These are phyloP conservation scores for Recurvirostra avosetta DNA, from an alignment of 2,113 vertebrate species.

Conservation along the genomic window DNA sequence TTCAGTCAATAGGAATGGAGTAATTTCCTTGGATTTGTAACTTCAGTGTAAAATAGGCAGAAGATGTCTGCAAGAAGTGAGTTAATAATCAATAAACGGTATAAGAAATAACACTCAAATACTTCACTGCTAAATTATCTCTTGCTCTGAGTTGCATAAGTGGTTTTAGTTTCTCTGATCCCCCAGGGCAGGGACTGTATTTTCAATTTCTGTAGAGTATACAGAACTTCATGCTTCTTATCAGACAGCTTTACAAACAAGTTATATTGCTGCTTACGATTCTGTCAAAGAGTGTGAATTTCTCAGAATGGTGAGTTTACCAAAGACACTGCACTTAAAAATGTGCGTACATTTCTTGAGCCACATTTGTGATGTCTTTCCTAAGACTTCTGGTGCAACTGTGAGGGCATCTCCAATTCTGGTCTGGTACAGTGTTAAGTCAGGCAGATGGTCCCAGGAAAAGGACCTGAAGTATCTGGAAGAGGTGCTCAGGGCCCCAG, in stretches of 20 bases:
- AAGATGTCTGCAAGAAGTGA: background rate
- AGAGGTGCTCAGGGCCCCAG: background rate
- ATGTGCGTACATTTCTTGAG: background rate
- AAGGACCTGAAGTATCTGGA: background rate
- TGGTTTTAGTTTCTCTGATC: background rate
- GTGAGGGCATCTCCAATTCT: background rate
- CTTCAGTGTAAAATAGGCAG: background rate
- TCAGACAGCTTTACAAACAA: constrained; percentile 19
- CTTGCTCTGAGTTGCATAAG: background rate
- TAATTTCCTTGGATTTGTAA: background rate
- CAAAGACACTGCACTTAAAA: background rate
- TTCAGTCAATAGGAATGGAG: background rate
- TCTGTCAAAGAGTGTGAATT: background rate
- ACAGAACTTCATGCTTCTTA: background rate
- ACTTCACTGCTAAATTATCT: background rate
- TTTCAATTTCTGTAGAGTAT: background rate
- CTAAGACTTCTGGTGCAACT: background rate
- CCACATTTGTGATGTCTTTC: background rate
- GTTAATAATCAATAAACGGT: background rate
- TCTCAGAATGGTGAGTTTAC: background rate
- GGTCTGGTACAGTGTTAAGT: background rate
- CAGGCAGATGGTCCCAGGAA: background rate
- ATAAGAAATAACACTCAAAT: background rate
- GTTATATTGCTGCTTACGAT: background rate
- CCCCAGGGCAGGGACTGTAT: background rate